Conservation (phyloP, 1,140 invertebrate species). For the Drosophila quadrilineata region DNA sequence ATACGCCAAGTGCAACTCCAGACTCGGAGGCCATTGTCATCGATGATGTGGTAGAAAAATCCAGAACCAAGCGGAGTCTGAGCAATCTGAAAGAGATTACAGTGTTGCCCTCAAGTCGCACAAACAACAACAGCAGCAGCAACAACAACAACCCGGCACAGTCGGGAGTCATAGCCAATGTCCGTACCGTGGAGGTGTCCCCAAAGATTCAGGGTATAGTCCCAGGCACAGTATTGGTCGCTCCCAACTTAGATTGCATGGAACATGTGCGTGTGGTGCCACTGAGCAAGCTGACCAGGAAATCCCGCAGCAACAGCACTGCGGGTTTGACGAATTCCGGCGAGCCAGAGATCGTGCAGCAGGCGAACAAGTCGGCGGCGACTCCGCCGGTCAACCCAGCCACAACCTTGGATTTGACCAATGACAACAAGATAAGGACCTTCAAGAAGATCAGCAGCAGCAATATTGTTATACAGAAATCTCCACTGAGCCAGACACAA, state of each 20-base stretch:
- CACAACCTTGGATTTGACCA: no score
- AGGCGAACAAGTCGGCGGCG: no score
- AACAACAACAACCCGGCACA: not conserved
- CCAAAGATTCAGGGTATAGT: conserved; percentile 21
- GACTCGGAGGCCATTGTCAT: not conserved
- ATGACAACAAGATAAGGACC: no score
- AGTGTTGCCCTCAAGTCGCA: not conserved
- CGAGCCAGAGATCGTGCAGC: no score
- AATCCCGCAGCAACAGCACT: no score
- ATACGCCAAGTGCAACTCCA: no score
- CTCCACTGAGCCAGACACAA: no score
- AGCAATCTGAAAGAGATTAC: no score
- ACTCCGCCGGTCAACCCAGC: no score
- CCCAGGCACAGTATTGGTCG: conserved; percentile 13
- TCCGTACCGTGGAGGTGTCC: conserved; percentile 3
- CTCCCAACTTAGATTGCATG: not conserved
- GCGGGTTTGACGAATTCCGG: no score
- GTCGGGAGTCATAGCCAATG: not conserved
- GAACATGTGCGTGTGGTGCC: conserved; percentile 56
- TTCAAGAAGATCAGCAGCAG: no score
- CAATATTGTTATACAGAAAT: no score
- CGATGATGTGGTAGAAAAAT: conserved; percentile 1
- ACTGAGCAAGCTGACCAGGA: conserved; percentile 44
- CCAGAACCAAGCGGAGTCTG: not conserved
- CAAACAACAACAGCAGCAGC: not conserved